phyloP scores from a whole-genome alignment of 2,113 vertebrate genomes.

The Atlantisia rogersi region DNA sequence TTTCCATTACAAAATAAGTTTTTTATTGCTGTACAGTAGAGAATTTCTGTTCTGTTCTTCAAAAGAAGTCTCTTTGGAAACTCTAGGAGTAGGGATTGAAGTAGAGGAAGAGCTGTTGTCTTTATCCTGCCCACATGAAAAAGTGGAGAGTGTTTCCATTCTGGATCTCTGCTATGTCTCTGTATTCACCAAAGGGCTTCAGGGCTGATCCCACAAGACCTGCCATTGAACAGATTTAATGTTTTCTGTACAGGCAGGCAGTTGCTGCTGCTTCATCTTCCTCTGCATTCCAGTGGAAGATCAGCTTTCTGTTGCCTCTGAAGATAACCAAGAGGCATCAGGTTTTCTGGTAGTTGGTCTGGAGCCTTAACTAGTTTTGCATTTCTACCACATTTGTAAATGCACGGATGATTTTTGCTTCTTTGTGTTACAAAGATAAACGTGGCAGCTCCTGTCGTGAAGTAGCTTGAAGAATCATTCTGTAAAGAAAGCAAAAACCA shows the following conservation, averaged over 20 bases:
- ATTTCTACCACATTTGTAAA: not conserved
- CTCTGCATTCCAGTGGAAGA: not conserved
- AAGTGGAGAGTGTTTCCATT: not conserved
- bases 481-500: not conserved
- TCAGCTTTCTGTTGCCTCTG: not conserved
- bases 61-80: not conserved
- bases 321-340: not conserved
- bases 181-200: not conserved
- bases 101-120: not conserved
- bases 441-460: not conserved
- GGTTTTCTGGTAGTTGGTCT: not conserved
- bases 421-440: not conserved
- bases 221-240: not conserved
- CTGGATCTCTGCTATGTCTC: not conserved
- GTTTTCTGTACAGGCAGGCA: not conserved
- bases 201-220: accelerated
- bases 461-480: not conserved
- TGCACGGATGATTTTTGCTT: constrained; percentile 15
- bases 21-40: not conserved
- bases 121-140: not conserved
- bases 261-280: not conserved
- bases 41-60: not conserved
- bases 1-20: not conserved
- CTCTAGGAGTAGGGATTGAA: not conserved
- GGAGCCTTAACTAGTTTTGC: not conserved